Base-by-base conservation (phyloP, 2,113 vertebrate species). In the Muntiacus reevesi region DNA sequence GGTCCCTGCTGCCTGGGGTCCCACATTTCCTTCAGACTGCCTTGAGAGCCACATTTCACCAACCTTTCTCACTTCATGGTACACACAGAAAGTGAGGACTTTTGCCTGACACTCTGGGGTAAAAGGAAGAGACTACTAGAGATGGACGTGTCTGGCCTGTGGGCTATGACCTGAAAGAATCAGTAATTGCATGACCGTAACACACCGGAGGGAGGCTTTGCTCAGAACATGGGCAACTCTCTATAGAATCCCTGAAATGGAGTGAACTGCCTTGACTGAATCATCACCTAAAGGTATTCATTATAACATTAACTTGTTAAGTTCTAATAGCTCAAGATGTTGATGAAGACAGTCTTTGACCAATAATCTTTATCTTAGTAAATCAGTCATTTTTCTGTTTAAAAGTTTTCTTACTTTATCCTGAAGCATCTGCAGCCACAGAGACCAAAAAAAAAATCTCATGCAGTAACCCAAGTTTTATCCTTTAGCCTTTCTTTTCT, bases 351-450 rank as follows among this genome's bases (percentile, higher is more conserved):
- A 62, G 33, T 67, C 55, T 94, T 47, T 67, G 11, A 94, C 4
- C 43, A 30, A 60, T 85, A 55, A 92, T 82, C 50, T 96, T 94
- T 82, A 96, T 25, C 15, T 71, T 43, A 59, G 81, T 43, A 89
- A 89, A 74, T 89, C 21, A 90, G 52, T 81, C 27, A 74, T 64
- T 89, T 30, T 92, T 50, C 33, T 92, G 86, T 43, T 87, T 91
- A 86, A 28, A 95, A 94, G 36, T 54, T 89, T 93, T 92, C 33
- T 97, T 82, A 90, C 30, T 30, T 94, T 87, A 87, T 11, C 21
- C 40, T 1, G 57, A 96, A 97, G 45, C 40, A 43, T 28, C 50
- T 95, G 45, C 30, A 81, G 78, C 7, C 33, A 86, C 40, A 15
- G 17, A 89, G 55, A 87, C 19, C 89, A 94, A 60, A 81, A 62